A percentile compares a stretch with the other conserved stretches of the same genome.
Evolutionary conservation across 2,113 vertebrate genomes (phyloP).

Genomic region (Seriola dumerili): DNA sequence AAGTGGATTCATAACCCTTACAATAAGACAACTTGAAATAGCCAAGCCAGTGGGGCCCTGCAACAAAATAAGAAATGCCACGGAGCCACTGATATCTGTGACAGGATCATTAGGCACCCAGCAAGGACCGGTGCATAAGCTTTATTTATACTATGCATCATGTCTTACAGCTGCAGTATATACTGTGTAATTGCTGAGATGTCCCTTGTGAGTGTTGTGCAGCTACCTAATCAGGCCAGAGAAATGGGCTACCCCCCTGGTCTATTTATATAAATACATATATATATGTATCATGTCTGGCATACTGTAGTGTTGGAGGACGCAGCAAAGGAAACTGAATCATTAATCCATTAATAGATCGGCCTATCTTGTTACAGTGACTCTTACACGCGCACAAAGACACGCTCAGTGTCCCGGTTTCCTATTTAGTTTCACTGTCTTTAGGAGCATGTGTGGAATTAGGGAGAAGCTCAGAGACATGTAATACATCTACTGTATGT

Average conservation of each 20-base stretch:
- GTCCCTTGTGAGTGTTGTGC: constrained; percentile 51
- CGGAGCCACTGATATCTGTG: constrained; percentile 46
- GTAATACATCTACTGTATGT: constrained; percentile 4
- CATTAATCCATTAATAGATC: constrained; percentile 83
- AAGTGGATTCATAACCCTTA: constrained; percentile 59
- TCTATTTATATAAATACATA: constrained; percentile 60
- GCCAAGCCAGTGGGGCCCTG: constrained; percentile 55
- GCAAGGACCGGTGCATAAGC: constrained; percentile 34
- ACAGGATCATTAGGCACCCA: constrained; percentile 34
- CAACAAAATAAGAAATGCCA: constrained; percentile 60
- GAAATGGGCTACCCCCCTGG: constrained; percentile 46
- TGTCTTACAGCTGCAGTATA: constrained; percentile 28
- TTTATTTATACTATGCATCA: constrained; percentile 60
- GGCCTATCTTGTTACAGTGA: constrained; percentile 78
- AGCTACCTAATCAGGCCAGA: constrained; percentile 69
- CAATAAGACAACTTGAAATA: constrained; percentile 76
- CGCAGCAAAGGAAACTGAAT: constrained; percentile 64
- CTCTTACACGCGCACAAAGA: constrained; percentile 41
- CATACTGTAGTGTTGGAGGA: constrained; percentile 51
- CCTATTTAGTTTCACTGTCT: constrained; percentile 54
- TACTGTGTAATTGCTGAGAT: constrained; percentile 47
- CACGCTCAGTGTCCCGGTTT: constrained; percentile 38
- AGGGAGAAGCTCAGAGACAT: constrained; percentile 41
- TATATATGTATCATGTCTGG: constrained; percentile 71
- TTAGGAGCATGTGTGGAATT: constrained; percentile 62